Percentiles rank a stretch among this genome's conserved stretches.
Conservation (phyloP, 2,888 invertebrate genomes). For the Phragmatobia fuliginosa region DNA sequence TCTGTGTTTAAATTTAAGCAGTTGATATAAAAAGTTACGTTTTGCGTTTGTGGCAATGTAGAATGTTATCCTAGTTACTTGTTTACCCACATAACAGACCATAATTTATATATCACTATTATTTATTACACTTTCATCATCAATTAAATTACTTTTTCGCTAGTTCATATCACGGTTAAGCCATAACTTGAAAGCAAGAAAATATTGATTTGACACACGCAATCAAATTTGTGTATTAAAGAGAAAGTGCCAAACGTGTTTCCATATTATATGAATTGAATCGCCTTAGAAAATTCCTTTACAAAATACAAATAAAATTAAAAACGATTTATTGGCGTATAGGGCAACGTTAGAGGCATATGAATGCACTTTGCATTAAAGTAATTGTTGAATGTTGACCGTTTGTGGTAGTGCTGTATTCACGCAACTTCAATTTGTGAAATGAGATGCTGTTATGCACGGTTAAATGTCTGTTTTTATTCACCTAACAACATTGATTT, state of each 20-base stretch:
- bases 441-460: constrained; percentile 66
- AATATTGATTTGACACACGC: constrained; percentile 72
- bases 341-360: constrained; percentile 59
- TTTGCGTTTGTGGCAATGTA: constrained; percentile 39
- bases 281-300: constrained; percentile 58
- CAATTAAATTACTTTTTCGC: constrained; percentile 77
- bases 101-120: constrained; percentile 43
- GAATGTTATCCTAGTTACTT: constrained; percentile 9
- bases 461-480: constrained; percentile 58
- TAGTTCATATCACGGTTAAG: constrained; percentile 78
- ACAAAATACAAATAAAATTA: constrained; percentile 73
- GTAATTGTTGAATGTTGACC: constrained; percentile 65
- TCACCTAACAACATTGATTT: constrained; percentile 51
- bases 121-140: constrained; percentile 57
- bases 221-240: constrained; percentile 75
- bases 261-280: constrained; percentile 70
- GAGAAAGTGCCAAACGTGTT: constrained; percentile 59
- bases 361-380: constrained; percentile 73
- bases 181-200: constrained; percentile 60
- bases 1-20: constrained; percentile 26
- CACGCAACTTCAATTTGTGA: constrained; percentile 72
- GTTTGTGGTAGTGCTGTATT: constrained; percentile 63
- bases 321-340: constrained; percentile 69
- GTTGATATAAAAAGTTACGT: constrained; percentile 36
- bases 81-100: too few relatives aligned